Evolutionary conservation across 2,888 invertebrate species (phyloP), one percentile per base, ranked within the genome.

Genomic region (Stenodera caucasica): DNA sequence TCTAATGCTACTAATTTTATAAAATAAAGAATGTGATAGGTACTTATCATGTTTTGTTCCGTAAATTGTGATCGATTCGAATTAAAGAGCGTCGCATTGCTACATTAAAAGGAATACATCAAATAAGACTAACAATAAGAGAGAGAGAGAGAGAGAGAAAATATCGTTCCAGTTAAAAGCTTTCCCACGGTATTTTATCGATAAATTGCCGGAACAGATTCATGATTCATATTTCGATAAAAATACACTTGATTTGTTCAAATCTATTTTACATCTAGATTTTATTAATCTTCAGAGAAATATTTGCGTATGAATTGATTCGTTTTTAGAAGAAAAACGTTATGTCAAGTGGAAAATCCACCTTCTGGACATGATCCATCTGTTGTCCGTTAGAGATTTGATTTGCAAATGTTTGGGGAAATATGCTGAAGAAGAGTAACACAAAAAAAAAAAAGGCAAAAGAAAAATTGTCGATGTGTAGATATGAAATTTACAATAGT

Each of bases 361-460:
- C 21, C 2, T 58, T 61, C 21, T 7, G n/a, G 9, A 12, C 37
- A 71, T 69, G 14, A 70, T 70, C 70, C 74, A 72, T 72, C 70
- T 73, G 71, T 45, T 69, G 70, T 68, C 45, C 70, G 65, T 63
- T 70, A 71, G 70, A 72, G 71, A 71, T 72, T 69, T 69, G 70
- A 72, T 72, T 70, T 67, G 69, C 62, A 60, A 55, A 58, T 50
- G 57, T 54, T 21, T 57, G 62, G 45, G 55, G 6, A 45, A n/a
- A 45, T 15, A 5, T 15, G 30, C 18, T 33, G 12, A 33, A 33
- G 4, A n/a, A 26, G 7, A n/a, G n/a, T n/a, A n/a, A n/a, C n/a
- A n/a, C n/a, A n/a, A n/a, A n/a, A n/a, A 5, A 33, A 0, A 12
- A 33, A 33, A 33, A 15, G 15, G 37, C 1, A 37, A 14, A 37